Base-by-base conservation (phyloP, 1,140 invertebrate genomes). In the Eriosoma lanigerum region DNA sequence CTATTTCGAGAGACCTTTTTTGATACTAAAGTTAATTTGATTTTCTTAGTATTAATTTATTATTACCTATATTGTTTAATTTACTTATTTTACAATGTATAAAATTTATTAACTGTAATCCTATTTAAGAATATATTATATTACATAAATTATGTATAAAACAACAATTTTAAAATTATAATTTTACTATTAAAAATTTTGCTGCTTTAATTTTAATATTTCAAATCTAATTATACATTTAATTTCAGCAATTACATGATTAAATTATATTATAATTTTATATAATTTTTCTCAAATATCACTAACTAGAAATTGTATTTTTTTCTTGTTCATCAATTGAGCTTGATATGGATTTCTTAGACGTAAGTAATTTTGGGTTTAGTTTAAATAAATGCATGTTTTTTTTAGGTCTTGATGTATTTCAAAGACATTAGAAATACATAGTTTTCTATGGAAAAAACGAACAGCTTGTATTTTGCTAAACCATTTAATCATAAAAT, bases 271-370 rank as follows among this genome's bases (percentile, higher is more conserved):
- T 12, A 24, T 32, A 24, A 46, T 24, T 2, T 46, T 17, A 50
- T 38, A 48, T 1, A 68, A 6, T 50, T 48, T 50, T 70, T 72
- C 24, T 72, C 26, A 50, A 72, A 72, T 58, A 19, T 44, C 44
- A 64, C 76, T 54, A 66, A 81, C 60, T 54, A 44, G 29, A 81
- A 52, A 62, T 60, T 56, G 54, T 60, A n/a, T 82, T 82, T 66
- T 76, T 80, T 64, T 60, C 38, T 78, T 82, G 60, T 82, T 56
- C 75, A 48, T 82, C 64, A 50, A 81, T 82, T 83, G 81, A 83
- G 83, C 82, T 83, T 83, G 82, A 83, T 81, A 76, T 83, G 83
- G 83, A 83, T 81, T 66, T 83, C 70, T 81, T 83, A 80, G 81
- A 82, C 82, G 83, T 83, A 82, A 83, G 83, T 83, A 83, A 78